These are phyloP conservation scores for Ciconia nigra DNA, from an alignment of 2,797 vertebrate species.

Conservation along the genomic window DNA sequence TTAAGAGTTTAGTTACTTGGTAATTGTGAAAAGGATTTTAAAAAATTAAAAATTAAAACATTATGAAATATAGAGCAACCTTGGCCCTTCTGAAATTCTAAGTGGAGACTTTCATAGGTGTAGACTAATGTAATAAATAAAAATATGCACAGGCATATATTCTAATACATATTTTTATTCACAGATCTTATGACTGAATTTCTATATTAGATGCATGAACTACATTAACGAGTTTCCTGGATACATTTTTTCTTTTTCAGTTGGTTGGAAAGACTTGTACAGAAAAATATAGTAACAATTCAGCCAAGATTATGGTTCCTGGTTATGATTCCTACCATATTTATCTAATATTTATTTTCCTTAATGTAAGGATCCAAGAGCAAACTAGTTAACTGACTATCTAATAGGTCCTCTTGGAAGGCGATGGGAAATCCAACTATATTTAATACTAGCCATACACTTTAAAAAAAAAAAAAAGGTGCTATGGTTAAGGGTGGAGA, in stretches of 20 bases:
- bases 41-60: slow-evolving; percentile 45
- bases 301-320: background rate
- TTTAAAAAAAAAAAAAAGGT: background rate
- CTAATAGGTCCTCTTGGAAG: slow-evolving; percentile 24
- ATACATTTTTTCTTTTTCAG: background rate
- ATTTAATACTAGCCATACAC: slow-evolving; percentile 3
- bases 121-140: background rate
- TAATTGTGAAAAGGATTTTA: slow-evolving; percentile 6
- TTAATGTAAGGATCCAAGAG: slow-evolving; percentile 5
- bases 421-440: slow-evolving; percentile 28
- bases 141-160: background rate
- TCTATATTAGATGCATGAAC: background rate
- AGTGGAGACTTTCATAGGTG: background rate
- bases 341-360: slow-evolving; percentile 15
- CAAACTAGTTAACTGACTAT: slow-evolving; percentile 13
- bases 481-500: background rate
- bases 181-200: background rate
- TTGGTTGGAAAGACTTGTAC: background rate
- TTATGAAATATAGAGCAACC: slow-evolving; percentile 17
- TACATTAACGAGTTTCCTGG: background rate
- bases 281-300: background rate
- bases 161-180: background rate
- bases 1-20: slow-evolving; percentile 11
- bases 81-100: background rate
- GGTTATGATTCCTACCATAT: background rate